These are phyloP conservation scores for Trachymyrmex septentrionalis DNA, from an alignment of 1,140 invertebrate species.

Conservation along the genomic window DNA sequence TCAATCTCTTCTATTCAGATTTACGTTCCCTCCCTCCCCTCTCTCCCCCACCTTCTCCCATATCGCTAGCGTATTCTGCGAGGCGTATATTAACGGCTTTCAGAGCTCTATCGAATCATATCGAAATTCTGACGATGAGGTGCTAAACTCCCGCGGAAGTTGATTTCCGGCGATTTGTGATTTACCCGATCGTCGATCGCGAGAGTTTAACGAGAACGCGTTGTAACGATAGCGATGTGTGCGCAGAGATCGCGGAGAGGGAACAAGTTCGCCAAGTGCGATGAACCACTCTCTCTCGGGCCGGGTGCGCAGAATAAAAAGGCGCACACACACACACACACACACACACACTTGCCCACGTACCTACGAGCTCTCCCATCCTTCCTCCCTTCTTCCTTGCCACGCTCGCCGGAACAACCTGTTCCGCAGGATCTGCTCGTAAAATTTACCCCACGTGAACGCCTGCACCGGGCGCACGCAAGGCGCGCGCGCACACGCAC, in stretches of 20 bases:
- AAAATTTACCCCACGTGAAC: slow-evolving; percentile 72
- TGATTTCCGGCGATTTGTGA: slow-evolving; percentile 48
- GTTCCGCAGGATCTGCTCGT: slow-evolving; percentile 70
- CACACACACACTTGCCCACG: slow-evolving; percentile 59
- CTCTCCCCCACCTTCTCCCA: too few species aligned
- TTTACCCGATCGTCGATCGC: slow-evolving; percentile 38
- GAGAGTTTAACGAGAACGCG: slow-evolving; percentile 26
- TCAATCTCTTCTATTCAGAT: background rate
- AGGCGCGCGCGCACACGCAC: slow-evolving; percentile 33
- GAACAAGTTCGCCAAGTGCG: slow-evolving; percentile 67
- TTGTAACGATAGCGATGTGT: slow-evolving; percentile 22
- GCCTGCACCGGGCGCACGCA: slow-evolving; percentile 53
- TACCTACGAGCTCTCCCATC: slow-evolving; percentile 32
- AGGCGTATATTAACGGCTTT: background rate
- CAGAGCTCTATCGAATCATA: background rate
- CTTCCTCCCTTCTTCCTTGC: slow-evolving; percentile 59
- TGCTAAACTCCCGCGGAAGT: slow-evolving; percentile 9
- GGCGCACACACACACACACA: slow-evolving; percentile 17
- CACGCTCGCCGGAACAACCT: slow-evolving; percentile 71
- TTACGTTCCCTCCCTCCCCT: too few species aligned
- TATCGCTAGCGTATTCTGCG: background rate
- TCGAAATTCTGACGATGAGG: slow-evolving; percentile 3
- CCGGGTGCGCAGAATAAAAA: slow-evolving; percentile 67
- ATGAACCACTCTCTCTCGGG: slow-evolving; percentile 65
- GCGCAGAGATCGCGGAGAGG: background rate